Conservation (phyloP, 2,797 vertebrate species). For the Typhlichthys eigenmanni region DNA sequence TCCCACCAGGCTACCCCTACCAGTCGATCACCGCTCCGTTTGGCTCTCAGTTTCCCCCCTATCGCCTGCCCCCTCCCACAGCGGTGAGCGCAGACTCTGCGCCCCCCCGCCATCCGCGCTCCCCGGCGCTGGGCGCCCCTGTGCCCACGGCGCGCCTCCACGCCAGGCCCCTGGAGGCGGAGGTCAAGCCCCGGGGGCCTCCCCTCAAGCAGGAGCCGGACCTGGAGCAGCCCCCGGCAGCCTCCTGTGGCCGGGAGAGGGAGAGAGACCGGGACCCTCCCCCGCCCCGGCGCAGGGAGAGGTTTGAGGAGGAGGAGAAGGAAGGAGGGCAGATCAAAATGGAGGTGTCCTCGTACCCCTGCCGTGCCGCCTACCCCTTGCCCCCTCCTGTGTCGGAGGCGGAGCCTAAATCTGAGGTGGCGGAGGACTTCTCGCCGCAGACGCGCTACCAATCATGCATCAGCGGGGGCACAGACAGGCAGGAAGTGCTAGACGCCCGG, state of each 20-base stretch:
- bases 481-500: conserved; percentile 13
- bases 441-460: conserved; percentile 53
- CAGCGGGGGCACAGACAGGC: conserved; percentile 28
- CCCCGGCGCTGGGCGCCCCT: conserved; percentile 77
- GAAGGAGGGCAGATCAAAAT: conserved; percentile 66
- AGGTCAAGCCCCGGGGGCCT: conserved; percentile 82
- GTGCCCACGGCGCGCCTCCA: conserved; percentile 76
- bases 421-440: conserved; percentile 51
- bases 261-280: conserved; percentile 38
- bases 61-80: conserved; percentile 81
- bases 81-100: conserved; percentile 79
- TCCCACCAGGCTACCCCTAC: conserved; percentile 88
- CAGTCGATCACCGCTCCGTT: conserved; percentile 87
- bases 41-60: conserved; percentile 84
- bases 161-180: conserved; percentile 72
- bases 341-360: conserved; percentile 60
- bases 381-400: conserved; percentile 62
- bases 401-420: conserved; percentile 63
- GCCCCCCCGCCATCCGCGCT: conserved; percentile 71
- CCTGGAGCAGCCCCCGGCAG: conserved; percentile 64
- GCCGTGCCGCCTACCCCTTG: conserved; percentile 67
- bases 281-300: conserved; percentile 20
- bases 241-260: conserved; percentile 49
- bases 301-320: conserved; percentile 52
- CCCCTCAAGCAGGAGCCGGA: conserved; percentile 82